A percentile compares a stretch with the other conserved stretches of the same genome.
Evolutionary conservation across 2,797 vertebrate genomes (phyloP).

Genomic region (Spondyliosoma cantharus): DNA sequence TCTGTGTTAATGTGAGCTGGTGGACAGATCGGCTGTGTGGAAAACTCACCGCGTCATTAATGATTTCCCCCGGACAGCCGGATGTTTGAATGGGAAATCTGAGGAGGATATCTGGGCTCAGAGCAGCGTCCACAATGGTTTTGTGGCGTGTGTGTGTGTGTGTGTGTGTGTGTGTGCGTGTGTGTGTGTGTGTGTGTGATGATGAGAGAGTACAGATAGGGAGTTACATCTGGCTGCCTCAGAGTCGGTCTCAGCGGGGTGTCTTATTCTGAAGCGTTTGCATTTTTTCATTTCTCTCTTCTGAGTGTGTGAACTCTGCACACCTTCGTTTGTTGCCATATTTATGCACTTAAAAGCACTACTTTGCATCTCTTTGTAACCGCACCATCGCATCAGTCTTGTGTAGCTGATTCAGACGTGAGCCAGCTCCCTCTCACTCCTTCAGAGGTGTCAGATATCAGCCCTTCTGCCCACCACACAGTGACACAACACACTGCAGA

Average conservation of each 20-base stretch:
- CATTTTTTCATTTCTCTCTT: slow-evolving; percentile 4
- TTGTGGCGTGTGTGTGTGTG: slow-evolving; percentile 31
- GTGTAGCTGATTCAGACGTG: background rate
- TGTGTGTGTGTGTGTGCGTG: slow-evolving; percentile 26
- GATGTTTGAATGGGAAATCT: slow-evolving; percentile 68
- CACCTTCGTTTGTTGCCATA: slow-evolving; percentile 23
- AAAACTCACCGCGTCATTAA: slow-evolving; percentile 63
- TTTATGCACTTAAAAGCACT: slow-evolving; percentile 4
- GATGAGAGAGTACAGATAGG: slow-evolving; percentile 9
- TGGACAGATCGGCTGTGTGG: slow-evolving; percentile 32
- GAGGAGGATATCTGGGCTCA: slow-evolving; percentile 62
- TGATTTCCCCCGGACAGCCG: slow-evolving; percentile 59
- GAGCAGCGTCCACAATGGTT: slow-evolving; percentile 37
- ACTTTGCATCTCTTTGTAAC: slow-evolving; percentile 33
- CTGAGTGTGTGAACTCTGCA: slow-evolving; percentile 3
- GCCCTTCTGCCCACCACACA: slow-evolving; percentile 25
- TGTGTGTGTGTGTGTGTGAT: slow-evolving; percentile 30
- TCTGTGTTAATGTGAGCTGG: slow-evolving; percentile 32
- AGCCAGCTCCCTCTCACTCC: slow-evolving; percentile 29
- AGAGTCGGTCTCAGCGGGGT: background rate
- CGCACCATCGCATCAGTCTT: background rate
- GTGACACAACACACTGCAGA: slow-evolving; percentile 7
- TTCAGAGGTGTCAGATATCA: slow-evolving; percentile 45
- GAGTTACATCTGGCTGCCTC: slow-evolving; percentile 24
- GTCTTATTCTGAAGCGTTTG: background rate